Base-by-base conservation (phyloP, 2,888 invertebrate genomes). In the Hetaerina titia region DNA sequence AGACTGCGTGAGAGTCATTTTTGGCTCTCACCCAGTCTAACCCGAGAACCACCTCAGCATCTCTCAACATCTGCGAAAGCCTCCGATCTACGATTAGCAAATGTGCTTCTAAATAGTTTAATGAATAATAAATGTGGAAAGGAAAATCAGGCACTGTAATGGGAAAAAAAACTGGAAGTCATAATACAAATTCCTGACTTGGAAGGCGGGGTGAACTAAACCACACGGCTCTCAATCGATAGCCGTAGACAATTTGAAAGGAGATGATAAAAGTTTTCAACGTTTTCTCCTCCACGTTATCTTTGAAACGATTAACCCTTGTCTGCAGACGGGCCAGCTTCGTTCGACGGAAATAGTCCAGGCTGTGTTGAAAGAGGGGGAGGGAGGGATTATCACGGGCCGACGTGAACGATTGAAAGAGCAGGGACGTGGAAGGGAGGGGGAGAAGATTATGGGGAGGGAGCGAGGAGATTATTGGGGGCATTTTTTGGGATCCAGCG, bases 291-390 rank as follows among this genome's bases (percentile, higher is more conserved):
- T n/a, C n/a, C 69, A 7, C 69, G 69, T 69, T n/a, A 69, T 69
- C 69, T 19, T 81, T 81, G 25, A 81, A 81, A n/a, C 81, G 81
- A 81, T 81, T 81, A 31, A 81, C 81, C 81, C 25, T 31, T 31
- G 81, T 81, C 81, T 31, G 25, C 31, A 81, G 81, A 81, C 25
- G 31, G 81, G 31, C 9, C 31, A 81, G 15, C 31, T 9, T 81
- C 22, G 25, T 31, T 15, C 31, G 81, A 81, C 81, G 25, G 13
- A 81, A 31, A 81, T 31, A 31, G 81, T 81, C 31, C 81, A 5
- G 81, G 1, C 81, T 81, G 69, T 22, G 25, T 13, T 0, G 31
- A 31, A 22, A 81, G 81, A 81, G 19, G 13, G 45, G 45, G 45
- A 45, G 45, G 45, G 31, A 31, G 31, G 81, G 81, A 81, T 81